Conservation (phyloP, 2,113 vertebrate genomes). For the Bombycilla garrulus region DNA sequence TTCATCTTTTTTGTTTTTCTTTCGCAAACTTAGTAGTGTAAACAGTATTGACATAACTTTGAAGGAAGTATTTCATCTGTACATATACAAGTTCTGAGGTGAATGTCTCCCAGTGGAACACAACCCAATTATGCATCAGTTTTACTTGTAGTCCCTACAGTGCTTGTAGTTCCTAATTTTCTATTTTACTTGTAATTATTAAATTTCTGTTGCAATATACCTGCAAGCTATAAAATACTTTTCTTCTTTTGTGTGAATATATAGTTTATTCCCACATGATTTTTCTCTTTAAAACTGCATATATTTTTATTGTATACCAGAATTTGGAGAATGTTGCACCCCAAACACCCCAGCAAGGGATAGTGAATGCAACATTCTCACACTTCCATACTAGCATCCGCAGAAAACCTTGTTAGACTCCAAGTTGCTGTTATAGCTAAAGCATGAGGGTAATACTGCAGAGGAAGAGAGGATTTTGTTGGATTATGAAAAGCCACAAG, state of each 20-base stretch:
- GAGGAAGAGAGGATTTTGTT: background rate
- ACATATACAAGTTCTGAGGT: constrained; percentile 3
- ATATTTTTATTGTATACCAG: background rate
- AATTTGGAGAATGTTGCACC: background rate
- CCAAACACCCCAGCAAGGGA: background rate
- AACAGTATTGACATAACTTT: background rate
- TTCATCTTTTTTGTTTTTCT: too few relatives aligned
- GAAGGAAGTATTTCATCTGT: background rate
- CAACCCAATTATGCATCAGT: constrained; percentile 34
- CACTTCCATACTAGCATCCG: background rate
- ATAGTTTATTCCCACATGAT: background rate
- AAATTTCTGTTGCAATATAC: constrained; percentile 31
- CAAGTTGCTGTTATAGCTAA: background rate
- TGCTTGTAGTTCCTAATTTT: background rate
- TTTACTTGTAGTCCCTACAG: constrained; percentile 15
- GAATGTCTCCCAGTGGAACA: background rate
- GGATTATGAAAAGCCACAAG: background rate
- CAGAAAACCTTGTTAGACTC: background rate
- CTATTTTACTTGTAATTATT: constrained; percentile 27
- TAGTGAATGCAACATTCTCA: background rate
- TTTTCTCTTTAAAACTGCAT: background rate
- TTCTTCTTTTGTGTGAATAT: background rate
- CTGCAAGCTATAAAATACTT: background rate
- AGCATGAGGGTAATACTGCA: background rate
- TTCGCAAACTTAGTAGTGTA: background rate